Evolutionary conservation across 2,888 invertebrate species (phyloP).

Genomic region (Aspidiotus destructor): DNA sequence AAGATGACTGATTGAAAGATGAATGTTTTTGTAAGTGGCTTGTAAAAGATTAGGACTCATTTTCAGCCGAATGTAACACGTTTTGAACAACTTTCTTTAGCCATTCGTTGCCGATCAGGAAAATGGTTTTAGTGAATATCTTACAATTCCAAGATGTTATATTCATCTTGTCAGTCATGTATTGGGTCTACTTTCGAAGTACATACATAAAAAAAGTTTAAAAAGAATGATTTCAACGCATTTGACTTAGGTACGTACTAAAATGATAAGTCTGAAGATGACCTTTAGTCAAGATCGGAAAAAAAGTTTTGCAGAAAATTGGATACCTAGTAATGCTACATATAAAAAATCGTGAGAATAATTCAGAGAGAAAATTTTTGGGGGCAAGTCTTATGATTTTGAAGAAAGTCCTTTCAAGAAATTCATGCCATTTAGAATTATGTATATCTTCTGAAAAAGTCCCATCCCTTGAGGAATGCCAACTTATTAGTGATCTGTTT

Average conservation of each 20-base stretch:
- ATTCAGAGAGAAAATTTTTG: background rate
- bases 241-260: background rate
- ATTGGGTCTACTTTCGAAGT: background rate
- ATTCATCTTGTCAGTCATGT: slow-evolving; percentile 15
- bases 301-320: background rate
- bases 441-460: background rate
- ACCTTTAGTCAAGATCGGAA: background rate
- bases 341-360: background rate
- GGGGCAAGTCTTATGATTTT: background rate
- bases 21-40: background rate
- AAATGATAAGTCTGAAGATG: background rate
- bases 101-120: slow-evolving; percentile 15
- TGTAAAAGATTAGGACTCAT: background rate
- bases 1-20: background rate
- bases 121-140: slow-evolving; percentile 7
- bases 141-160: slow-evolving; percentile 15
- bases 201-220: background rate
- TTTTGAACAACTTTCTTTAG: background rate
- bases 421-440: background rate
- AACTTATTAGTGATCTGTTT: background rate
- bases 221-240: slow-evolving; percentile 8
- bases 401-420: slow-evolving; percentile 1
- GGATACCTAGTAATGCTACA: background rate
- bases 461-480: background rate
- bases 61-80: background rate